These are phyloP conservation scores for Sebastes aleutianus DNA, from an alignment of 2,797 vertebrate species.

Conservation along the genomic window DNA sequence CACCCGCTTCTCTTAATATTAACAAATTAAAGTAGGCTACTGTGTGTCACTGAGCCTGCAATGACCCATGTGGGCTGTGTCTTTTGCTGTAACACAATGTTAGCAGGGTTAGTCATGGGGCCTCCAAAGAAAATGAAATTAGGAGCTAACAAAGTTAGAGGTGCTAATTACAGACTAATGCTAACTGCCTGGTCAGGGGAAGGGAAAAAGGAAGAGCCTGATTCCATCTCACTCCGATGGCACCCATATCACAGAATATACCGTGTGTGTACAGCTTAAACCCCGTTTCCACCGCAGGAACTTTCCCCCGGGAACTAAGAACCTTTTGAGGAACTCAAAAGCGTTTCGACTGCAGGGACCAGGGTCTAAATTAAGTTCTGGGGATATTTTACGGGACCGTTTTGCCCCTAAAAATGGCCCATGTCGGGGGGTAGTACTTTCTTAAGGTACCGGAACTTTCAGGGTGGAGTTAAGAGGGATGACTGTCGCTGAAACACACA, in stretches of 20 bases:
- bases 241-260: not conserved
- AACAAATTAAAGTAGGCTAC: not conserved
- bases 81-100: constrained; percentile 22
- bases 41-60: constrained; percentile 9
- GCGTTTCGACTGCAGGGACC: no score
- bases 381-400: no score
- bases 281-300: no score
- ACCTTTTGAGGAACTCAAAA: no score
- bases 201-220: not conserved
- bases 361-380: no score
- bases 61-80: not conserved
- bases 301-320: no score
- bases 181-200: constrained; percentile 38
- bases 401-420: no score
- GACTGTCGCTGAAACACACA: no score
- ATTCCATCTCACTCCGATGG: not conserved
- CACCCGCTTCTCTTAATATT: not conserved
- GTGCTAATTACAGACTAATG: constrained; percentile 69
- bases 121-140: constrained; percentile 66
- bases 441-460: no score
- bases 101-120: constrained; percentile 57
- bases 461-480: no score
- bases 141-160: constrained; percentile 72
- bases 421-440: no score
- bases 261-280: not conserved